A percentile compares a stretch with the other conserved stretches of the same genome.
These are phyloP conservation scores for Alligator sinensis DNA, from an alignment of 2,113 vertebrate species.

Conservation along the genomic window DNA sequence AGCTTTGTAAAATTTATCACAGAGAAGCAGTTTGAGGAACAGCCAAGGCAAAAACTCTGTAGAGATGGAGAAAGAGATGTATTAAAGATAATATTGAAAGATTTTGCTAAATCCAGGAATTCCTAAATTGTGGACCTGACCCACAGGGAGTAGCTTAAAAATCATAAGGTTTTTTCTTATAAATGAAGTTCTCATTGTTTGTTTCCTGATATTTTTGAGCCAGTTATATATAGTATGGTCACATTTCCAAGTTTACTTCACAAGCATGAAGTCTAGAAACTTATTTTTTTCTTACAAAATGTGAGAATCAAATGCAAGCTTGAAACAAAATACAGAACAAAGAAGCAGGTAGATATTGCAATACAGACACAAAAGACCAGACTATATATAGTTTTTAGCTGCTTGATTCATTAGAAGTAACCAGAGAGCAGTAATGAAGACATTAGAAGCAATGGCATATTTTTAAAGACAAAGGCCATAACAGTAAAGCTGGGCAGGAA, in stretches of 20 bases:
- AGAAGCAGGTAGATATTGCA: neutral
- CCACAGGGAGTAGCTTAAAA: neutral
- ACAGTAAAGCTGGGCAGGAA: too few species aligned
- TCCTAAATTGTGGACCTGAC: neutral
- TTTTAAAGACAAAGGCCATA: too few species aligned
- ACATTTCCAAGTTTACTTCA: neutral
- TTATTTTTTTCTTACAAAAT: neutral
- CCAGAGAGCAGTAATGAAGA: too few species aligned
- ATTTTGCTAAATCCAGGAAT: neutral
- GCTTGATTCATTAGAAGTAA: too few species aligned
- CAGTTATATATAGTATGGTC: neutral
- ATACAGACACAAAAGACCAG: neutral
- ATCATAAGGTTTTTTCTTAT: neutral
- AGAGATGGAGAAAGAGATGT: neutral
- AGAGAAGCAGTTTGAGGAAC: neutral
- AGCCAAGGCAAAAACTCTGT: neutral
- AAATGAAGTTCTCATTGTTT: neutral
- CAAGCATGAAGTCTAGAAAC: neutral
- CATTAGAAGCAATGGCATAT: too few species aligned
- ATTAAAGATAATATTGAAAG: neutral
- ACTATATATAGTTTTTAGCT: neutral
- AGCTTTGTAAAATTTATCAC: neutral
- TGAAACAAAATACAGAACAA: neutral
- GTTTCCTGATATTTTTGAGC: neutral
- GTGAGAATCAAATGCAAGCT: neutral